Evolutionary conservation across 2,888 invertebrate genomes (phyloP), one percentile per base, ranked within the genome.

Genomic region (Sarcophaga caerulescens): DNA sequence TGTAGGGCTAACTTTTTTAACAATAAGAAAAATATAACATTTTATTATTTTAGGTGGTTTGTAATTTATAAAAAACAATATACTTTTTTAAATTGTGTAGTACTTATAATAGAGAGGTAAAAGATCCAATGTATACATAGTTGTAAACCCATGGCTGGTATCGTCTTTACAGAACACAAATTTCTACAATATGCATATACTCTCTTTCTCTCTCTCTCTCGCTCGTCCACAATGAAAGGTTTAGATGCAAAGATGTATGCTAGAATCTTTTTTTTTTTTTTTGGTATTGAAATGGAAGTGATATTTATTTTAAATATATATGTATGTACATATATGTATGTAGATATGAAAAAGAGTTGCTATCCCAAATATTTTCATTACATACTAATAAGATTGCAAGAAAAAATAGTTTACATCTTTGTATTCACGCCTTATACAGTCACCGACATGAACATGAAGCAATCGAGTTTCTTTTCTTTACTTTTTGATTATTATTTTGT

Each of bases 21-120:
- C 65, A 35, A 35, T 35, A 44, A 63, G 35, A 35, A 35, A 44
- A 66, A 35, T 45, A 21, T 23, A 17, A 62, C 45, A 25, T 73
- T 83, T 21, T 44, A 73, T 73, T 23, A 84, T 70, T 69, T 75
- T 70, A 70, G 75, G 84, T 84, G 84, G 80, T 80, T 75, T 84
- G 59, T 75, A 65, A 25, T 65, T 52, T 35, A 75, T 65, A 65
- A n/a, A 21, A 3, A 70, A 70, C 63, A 25, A 35, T 35, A 35
- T 10, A 35, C 8, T 35, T 70, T 59, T 63, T 74, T 66, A 12
- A 66, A n/a, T 14, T 14, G 52, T 4, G 14, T 52, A 52, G 12
- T 52, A 17, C 17, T 14, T 52, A n/a, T n/a, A 21, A 60, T 60
- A 23, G 12, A 23, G 14, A 12, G 21, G 21, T 23, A 19, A 63